Evolutionary conservation across 2,888 invertebrate genomes (phyloP).

Genomic region (Lymantria monacha): DNA sequence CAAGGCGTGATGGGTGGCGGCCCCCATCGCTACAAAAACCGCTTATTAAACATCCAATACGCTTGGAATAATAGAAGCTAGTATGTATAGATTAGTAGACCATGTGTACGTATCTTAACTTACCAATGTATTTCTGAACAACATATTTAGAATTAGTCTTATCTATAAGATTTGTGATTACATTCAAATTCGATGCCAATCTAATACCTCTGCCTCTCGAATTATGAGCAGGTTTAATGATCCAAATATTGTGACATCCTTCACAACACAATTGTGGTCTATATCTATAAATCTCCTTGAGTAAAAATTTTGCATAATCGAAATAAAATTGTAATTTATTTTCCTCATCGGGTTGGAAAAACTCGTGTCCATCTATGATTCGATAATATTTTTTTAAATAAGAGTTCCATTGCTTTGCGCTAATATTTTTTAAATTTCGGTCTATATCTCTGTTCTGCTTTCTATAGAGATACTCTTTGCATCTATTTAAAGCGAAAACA

Average conservation of each 20-base stretch:
- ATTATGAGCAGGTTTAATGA: conserved; percentile 92
- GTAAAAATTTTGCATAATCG: conserved; percentile 76
- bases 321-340: conserved; percentile 59
- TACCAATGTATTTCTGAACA: conserved; percentile 95
- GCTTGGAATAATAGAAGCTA: no score
- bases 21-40: no score
- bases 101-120: conserved; percentile 21
- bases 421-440: conserved; percentile 52
- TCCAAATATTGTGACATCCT: conserved; percentile 93
- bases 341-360: conserved; percentile 66
- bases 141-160: conserved; percentile 86
- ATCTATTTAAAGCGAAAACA: conserved; percentile 87
- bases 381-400: conserved; percentile 86
- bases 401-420: conserved; percentile 85
- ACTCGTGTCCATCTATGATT: conserved; percentile 81
- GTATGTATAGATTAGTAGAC: no score
- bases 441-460: conserved; percentile 86
- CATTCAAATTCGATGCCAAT: conserved; percentile 88
- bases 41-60: no score
- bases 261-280: conserved; percentile 87
- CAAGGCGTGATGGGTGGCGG: no score
- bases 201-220: conserved; percentile 92
- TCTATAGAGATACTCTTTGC: conserved; percentile 83
- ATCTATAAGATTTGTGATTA: conserved; percentile 85
- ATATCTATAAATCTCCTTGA: conserved; percentile 81